A percentile compares a stretch with the other conserved stretches of the same genome.
Conservation (phyloP, 2,113 vertebrate species). For the Heterotis niloticus region DNA sequence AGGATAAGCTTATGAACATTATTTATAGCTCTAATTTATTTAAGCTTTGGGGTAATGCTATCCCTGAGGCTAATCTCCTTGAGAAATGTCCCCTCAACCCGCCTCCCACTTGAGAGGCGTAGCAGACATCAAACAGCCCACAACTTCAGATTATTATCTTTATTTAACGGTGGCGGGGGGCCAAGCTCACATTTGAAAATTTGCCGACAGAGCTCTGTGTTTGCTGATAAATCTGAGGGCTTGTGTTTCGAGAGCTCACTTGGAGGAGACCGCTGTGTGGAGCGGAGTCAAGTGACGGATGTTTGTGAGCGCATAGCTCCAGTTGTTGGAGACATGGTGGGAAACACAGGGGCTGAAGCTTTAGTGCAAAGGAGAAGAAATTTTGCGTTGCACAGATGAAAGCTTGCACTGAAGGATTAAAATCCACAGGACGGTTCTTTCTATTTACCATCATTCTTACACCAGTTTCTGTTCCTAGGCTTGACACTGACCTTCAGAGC, state of each 20-base stretch:
- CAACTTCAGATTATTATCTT: not conserved
- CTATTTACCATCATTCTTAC: not conserved
- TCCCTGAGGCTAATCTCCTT: slow-evolving; percentile 14
- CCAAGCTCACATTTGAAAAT: not conserved
- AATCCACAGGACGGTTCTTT: not conserved
- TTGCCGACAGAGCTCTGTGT: not conserved
- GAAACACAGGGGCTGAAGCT: no score
- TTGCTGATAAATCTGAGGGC: not conserved
- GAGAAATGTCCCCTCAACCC: not conserved
- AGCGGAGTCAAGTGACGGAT: not conserved
- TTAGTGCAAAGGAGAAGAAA: no score
- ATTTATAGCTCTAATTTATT: slow-evolving; percentile 27
- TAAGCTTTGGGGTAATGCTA: slow-evolving; percentile 16
- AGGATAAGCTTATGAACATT: slow-evolving; percentile 13
- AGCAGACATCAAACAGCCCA: slow-evolving; percentile 5
- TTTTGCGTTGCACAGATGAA: no score
- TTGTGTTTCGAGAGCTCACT: slow-evolving; percentile 23
- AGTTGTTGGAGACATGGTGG: no score
- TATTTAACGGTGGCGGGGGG: not conserved
- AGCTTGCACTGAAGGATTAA: no score
- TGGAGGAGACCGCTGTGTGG: not conserved
- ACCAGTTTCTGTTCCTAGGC: not conserved
- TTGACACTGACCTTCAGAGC: not conserved
- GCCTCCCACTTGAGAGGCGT: not conserved
- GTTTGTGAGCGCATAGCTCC: no score